Conservation (phyloP, 2,888 invertebrate genomes). For the Acrobasis consociella region DNA sequence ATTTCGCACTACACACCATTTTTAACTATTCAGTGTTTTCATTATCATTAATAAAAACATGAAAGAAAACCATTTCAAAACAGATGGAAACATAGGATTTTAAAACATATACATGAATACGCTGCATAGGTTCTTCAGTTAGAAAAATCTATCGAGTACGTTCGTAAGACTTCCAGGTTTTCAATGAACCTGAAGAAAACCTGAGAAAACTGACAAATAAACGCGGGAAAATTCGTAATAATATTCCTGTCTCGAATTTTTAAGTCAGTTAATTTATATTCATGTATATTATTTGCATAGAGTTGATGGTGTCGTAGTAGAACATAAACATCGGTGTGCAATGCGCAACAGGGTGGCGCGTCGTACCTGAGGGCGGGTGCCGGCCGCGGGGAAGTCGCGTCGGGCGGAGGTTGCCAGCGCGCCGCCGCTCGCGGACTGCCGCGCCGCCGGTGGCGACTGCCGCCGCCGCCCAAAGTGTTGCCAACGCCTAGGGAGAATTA, state of each 20-base stretch:
- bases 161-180: background rate
- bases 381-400: slow-evolving; percentile 47
- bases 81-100: background rate
- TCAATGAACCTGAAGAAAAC: slow-evolving; percentile 19
- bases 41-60: background rate
- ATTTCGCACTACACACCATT: slow-evolving; percentile 15
- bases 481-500: slow-evolving; percentile 1
- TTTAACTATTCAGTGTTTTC: background rate
- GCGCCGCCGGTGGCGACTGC: slow-evolving; percentile 42
- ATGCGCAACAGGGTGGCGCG: slow-evolving; percentile 76
- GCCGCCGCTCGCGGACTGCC: slow-evolving; percentile 75
- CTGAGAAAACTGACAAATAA: background rate
- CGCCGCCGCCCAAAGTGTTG: slow-evolving; percentile 18
- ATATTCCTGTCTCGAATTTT: slow-evolving; percentile 2
- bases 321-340: slow-evolving; percentile 70
- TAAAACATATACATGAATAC: background rate
- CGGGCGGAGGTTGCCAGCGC: slow-evolving; percentile 58
- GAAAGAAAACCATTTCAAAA: too few species aligned
- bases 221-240: background rate
- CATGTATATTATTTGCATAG: slow-evolving; percentile 2
- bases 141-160: background rate
- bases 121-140: background rate
- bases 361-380: slow-evolving; percentile 67
- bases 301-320: slow-evolving; percentile 35
- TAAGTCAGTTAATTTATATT: background rate